These are phyloP conservation scores for Drepana falcataria DNA, from an alignment of 2,888 invertebrate genomes.

Conservation along the genomic window DNA sequence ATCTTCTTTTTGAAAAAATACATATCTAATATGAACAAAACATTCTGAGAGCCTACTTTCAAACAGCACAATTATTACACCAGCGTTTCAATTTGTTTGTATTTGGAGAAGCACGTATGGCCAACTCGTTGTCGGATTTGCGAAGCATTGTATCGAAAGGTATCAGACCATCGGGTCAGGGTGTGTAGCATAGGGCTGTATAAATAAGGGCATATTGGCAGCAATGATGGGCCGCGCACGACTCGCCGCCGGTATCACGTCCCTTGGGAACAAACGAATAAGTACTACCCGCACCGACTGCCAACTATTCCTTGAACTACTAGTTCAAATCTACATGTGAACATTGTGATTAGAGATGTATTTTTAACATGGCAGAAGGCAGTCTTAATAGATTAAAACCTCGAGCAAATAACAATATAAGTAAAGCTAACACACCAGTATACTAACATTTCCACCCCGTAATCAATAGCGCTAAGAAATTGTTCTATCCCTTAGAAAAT, in stretches of 20 bases:
- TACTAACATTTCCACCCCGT: too few relatives aligned
- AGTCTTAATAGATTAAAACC: too few relatives aligned
- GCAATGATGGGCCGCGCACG: constrained; percentile 45
- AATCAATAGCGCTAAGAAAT: too few relatives aligned
- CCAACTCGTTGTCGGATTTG: constrained; percentile 30
- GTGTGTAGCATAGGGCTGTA: constrained; percentile 52
- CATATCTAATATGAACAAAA: too few relatives aligned
- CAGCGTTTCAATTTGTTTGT: too few relatives aligned
- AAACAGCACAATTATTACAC: too few relatives aligned
- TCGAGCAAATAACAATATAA: too few relatives aligned
- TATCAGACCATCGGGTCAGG: constrained; percentile 48
- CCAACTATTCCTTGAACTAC: constrained; percentile 31
- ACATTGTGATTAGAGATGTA: background rate
- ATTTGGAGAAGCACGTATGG: constrained; percentile 20
- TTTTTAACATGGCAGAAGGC: background rate
- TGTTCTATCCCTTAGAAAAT: background rate
- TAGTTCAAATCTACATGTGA: constrained; percentile 14
- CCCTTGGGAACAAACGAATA: constrained; percentile 56
- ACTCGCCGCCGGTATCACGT: constrained; percentile 43
- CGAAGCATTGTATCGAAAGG: constrained; percentile 41
- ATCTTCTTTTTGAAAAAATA: too few relatives aligned
- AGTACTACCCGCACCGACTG: constrained; percentile 47
- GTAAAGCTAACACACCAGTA: too few relatives aligned
- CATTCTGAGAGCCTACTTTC: too few relatives aligned
- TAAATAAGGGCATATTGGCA: constrained; percentile 59